Evolutionary conservation across 2,797 vertebrate species (phyloP).

Genomic region (Sebastes umbrosus): DNA sequence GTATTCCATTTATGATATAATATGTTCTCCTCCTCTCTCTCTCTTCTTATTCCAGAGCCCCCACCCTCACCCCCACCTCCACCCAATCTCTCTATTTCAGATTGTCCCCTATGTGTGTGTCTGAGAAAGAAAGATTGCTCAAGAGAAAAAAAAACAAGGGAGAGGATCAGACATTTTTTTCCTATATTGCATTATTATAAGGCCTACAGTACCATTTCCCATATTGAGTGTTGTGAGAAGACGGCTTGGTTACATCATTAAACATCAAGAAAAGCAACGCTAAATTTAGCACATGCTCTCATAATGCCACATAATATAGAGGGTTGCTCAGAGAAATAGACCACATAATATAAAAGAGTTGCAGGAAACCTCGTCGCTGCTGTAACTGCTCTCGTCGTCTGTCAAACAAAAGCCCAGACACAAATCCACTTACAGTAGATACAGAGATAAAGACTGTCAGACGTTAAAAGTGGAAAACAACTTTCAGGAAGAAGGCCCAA

Average conservation of each 20-base stretch:
- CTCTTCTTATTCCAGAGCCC: not conserved
- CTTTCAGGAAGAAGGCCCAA: constrained; percentile 45
- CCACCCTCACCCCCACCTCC: not conserved
- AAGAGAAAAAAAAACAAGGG: not conserved
- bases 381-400: constrained; percentile 10
- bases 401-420: constrained; percentile 35
- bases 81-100: not conserved
- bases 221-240: not conserved
- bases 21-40: not conserved
- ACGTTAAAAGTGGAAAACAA: constrained; percentile 46
- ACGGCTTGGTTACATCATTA: constrained; percentile 1
- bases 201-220: not conserved
- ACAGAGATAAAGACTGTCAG: constrained; percentile 41
- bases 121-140: not conserved
- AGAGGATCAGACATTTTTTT: not conserved
- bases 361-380: constrained; percentile 32
- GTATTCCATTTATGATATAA: constrained; percentile 31
- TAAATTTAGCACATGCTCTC: constrained; percentile 1
- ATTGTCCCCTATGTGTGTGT: not conserved
- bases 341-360: constrained; percentile 11
- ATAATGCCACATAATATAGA: not conserved
- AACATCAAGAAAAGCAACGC: not conserved
- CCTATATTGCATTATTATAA: not conserved
- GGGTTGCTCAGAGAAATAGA: not conserved
- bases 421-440: constrained; percentile 61